A percentile compares a stretch with the other conserved stretches of the same genome.
Conservation (phyloP, 2,888 invertebrate species). For the Chalcosyrphus nemorum region DNA sequence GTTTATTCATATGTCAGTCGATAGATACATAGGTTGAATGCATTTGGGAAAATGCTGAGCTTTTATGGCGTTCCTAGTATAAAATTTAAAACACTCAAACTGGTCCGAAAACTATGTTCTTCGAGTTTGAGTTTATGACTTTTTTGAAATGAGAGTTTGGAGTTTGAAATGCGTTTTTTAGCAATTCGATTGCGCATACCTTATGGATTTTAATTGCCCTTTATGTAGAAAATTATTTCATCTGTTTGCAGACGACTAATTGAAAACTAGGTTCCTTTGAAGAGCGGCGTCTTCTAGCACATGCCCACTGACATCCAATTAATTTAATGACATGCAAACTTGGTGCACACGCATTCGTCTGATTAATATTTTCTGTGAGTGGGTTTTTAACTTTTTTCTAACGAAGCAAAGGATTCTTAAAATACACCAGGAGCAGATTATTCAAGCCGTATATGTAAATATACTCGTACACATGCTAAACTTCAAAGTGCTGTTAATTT, state of each 20-base stretch:
- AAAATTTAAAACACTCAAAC: neutral
- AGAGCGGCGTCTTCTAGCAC: conserved; percentile 2
- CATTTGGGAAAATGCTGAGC: neutral
- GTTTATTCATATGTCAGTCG: neutral
- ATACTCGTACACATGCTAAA: neutral
- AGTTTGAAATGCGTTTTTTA: neutral
- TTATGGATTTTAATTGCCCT: too few species aligned
- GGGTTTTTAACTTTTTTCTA: neutral
- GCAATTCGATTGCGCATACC: neutral
- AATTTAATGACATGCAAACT: conserved; percentile 30
- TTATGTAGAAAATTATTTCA: too few species aligned
- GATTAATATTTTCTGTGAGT: neutral
- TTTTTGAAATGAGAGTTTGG: neutral
- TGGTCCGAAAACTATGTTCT: neutral
- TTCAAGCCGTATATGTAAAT: neutral
- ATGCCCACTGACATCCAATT: conserved; percentile 31
- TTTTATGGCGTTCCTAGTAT: neutral
- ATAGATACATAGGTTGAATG: neutral
- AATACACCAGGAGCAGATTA: neutral
- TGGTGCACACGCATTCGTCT: neutral
- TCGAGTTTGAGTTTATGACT: neutral
- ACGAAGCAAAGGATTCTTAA: neutral
- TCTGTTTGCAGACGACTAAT: too few species aligned
- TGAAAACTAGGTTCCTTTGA: neutral
- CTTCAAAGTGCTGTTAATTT: neutral